Evolutionary conservation across 2,113 vertebrate genomes (phyloP).

Genomic region (Aythya baeri): DNA sequence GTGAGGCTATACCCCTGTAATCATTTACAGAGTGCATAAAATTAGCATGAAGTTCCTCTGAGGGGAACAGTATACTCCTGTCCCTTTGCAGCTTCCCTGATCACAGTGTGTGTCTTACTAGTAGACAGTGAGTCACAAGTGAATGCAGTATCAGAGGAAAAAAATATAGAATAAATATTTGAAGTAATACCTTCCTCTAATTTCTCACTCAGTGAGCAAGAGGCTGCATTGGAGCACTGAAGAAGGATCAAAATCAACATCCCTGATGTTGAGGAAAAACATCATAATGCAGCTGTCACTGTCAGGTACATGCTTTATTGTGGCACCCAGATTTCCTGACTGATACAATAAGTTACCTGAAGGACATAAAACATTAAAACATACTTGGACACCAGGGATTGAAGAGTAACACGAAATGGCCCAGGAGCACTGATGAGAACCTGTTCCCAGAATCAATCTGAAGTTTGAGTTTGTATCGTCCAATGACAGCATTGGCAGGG

Average conservation of each 20-base stretch:
- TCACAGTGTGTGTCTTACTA: background rate
- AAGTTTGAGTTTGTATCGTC: constrained; percentile 66
- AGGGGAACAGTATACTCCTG: background rate
- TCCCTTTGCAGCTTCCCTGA: background rate
- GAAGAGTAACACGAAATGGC: constrained; percentile 76
- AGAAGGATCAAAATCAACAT: background rate
- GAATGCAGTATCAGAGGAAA: background rate
- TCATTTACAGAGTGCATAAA: background rate
- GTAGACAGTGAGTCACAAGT: background rate
- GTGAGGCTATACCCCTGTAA: background rate
- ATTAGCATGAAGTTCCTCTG: background rate
- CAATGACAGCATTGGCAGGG: constrained; percentile 71
- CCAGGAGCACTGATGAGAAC: constrained; percentile 25
- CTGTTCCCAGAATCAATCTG: background rate
- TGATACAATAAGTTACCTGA: background rate
- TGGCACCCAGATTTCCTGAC: background rate
- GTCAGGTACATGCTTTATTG: background rate
- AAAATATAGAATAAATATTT: background rate
- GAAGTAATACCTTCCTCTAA: background rate
- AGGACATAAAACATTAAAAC: background rate
- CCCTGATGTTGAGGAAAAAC: background rate
- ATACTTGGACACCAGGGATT: constrained; percentile 84
- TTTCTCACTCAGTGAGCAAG: background rate
- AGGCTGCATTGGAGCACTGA: background rate
- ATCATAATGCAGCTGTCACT: background rate